Percentiles rank a stretch among this genome's conserved stretches.
These are phyloP conservation scores for Helicoverpa assulta DNA, from an alignment of 2,888 invertebrate genomes.

Conservation along the genomic window DNA sequence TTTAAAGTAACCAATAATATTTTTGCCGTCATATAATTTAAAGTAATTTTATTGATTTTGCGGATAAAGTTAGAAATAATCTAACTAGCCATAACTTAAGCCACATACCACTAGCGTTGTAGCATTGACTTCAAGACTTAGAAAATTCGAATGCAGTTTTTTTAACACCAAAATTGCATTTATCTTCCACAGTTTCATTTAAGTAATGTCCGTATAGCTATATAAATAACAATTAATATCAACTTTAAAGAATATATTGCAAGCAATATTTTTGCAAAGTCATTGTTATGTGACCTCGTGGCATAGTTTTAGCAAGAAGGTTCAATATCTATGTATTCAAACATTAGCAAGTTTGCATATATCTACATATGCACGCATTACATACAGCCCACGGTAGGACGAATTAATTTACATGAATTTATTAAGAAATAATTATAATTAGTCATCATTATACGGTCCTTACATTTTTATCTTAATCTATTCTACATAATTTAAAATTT, in stretches of 20 bases:
- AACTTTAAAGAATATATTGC: neutral
- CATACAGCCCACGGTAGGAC: neutral
- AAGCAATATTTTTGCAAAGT: constrained; percentile 16
- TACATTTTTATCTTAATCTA: constrained; percentile 14
- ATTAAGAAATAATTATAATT: constrained; percentile 17
- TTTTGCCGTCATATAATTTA: no score
- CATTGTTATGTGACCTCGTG: constrained; percentile 19
- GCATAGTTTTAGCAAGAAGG: constrained; percentile 22
- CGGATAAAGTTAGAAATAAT: neutral
- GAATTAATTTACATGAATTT: constrained; percentile 49
- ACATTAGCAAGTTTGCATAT: constrained; percentile 20
- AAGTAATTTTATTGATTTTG: no score
- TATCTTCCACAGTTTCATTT: neutral
- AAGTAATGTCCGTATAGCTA: neutral
- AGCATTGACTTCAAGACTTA: neutral
- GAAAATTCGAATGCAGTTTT: neutral
- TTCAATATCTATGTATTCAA: constrained; percentile 22
- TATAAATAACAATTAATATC: neutral
- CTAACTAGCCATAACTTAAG: neutral
- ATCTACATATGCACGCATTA: constrained; percentile 45
- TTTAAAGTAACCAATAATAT: neutral
- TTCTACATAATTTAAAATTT: neutral
- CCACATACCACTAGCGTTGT: no score
- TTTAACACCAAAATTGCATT: neutral
- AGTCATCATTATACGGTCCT: constrained; percentile 13